Evolutionary conservation across 2,113 vertebrate genomes (phyloP).

Genomic region (Callaeas wilsoni): DNA sequence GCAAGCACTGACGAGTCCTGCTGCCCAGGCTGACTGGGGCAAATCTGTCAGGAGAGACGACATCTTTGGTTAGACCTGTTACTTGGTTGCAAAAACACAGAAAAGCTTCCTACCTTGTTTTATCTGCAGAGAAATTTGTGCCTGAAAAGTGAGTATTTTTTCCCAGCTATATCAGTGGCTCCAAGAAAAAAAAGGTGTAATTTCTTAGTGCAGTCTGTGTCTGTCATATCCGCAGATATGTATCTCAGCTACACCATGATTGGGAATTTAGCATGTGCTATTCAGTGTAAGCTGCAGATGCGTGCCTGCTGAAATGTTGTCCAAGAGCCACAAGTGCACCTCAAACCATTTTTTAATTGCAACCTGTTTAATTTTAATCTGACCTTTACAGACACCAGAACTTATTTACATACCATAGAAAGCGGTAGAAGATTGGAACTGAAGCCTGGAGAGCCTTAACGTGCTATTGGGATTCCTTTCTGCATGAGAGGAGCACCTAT

Average conservation of each 20-base stretch:
- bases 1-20: neutral
- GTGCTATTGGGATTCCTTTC: neutral
- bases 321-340: neutral
- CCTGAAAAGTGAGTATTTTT: neutral
- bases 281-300: neutral
- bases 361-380: neutral
- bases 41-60: neutral
- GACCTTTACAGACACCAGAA: neutral
- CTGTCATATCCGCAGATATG: neutral
- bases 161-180: neutral
- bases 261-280: neutral
- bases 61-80: neutral
- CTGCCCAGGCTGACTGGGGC: neutral
- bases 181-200: neutral
- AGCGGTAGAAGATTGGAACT: neutral
- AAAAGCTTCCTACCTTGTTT: neutral
- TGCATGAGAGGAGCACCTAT: neutral
- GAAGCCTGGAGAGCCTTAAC: neutral
- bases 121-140: neutral
- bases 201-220: neutral
- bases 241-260: neutral
- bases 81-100: neutral
- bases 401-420: neutral
- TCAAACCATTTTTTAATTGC: neutral
- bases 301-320: neutral